These are phyloP conservation scores for Achroia grisella DNA, from an alignment of 1,140 invertebrate species.

Conservation along the genomic window DNA sequence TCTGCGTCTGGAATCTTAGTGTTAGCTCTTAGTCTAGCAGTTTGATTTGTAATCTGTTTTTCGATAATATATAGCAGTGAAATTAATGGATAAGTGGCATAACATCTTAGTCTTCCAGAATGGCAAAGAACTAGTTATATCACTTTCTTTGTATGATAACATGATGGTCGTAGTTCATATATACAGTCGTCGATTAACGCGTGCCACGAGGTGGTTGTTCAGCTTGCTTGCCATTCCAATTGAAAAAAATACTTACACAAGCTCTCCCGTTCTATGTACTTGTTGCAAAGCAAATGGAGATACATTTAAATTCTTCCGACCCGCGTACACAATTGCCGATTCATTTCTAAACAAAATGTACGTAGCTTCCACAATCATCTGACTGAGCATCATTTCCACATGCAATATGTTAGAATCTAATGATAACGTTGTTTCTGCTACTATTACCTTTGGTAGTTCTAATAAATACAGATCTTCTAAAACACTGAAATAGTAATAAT, in stretches of 20 bases:
- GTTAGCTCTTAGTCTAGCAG: too few species aligned
- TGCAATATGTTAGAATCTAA: conserved; percentile 30
- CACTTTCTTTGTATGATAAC: too few species aligned
- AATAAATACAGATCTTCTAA: conserved; percentile 26
- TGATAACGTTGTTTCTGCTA: conserved; percentile 28
- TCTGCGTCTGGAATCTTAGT: too few species aligned
- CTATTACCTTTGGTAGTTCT: conserved; percentile 21
- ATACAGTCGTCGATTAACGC: too few species aligned
- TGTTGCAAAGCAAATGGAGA: conserved; percentile 44
- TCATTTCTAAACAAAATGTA: conserved; percentile 35
- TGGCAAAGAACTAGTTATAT: too few species aligned
- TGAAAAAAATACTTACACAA: conserved; percentile 33
- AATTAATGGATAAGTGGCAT: too few species aligned
- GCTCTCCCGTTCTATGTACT: conserved; percentile 24
- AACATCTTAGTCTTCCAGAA: too few species aligned
- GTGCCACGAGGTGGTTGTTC: too few species aligned
- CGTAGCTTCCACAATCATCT: conserved; percentile 31
- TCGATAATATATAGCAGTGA: too few species aligned
- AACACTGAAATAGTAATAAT: conserved; percentile 21
- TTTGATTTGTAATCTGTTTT: too few species aligned
- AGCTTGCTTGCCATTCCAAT: too few species aligned
- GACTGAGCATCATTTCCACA: conserved; percentile 24
- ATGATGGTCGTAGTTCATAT: too few species aligned
- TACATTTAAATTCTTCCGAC: conserved; percentile 6
- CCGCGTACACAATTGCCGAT: conserved; percentile 19